Percentiles rank a stretch among this genome's conserved stretches.
Evolutionary conservation across 1,140 invertebrate species (phyloP).

Genomic region (Drosophila erecta): DNA sequence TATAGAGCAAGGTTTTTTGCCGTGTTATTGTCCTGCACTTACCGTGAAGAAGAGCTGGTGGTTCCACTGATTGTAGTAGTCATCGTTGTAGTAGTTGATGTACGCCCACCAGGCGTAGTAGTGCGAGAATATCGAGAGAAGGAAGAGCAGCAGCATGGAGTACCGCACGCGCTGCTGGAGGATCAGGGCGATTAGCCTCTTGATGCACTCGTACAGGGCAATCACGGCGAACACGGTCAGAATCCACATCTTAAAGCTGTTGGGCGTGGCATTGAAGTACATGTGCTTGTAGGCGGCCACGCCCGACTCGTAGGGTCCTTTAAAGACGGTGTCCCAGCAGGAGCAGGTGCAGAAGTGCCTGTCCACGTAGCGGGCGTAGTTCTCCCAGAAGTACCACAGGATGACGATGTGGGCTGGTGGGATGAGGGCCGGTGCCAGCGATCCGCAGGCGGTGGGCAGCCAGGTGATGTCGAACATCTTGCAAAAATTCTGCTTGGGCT

Average conservation of each 20-base stretch:
- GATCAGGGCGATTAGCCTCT: slow-evolving; percentile 87
- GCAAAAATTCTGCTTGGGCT: slow-evolving; percentile 8
- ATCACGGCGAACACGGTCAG: slow-evolving; percentile 89
- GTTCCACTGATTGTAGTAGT: slow-evolving; percentile 91
- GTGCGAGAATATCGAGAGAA: slow-evolving; percentile 90
- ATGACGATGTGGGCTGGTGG: slow-evolving; percentile 88
- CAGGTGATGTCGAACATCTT: slow-evolving; percentile 79
- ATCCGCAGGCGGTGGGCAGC: slow-evolving; percentile 81
- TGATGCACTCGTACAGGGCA: slow-evolving; percentile 89
- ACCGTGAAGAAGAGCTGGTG: slow-evolving; percentile 91
- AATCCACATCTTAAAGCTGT: slow-evolving; percentile 92
- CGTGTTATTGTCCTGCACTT: slow-evolving; percentile 37
- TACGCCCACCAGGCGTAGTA: slow-evolving; percentile 94
- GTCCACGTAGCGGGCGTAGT: slow-evolving; percentile 89
- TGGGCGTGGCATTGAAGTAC: slow-evolving; percentile 92
- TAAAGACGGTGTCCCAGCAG: slow-evolving; percentile 93
- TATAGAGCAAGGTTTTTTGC: not conserved
- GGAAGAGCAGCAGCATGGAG: slow-evolving; percentile 90
- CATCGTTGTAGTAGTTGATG: slow-evolving; percentile 94
- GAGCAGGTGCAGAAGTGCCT: slow-evolving; percentile 90
- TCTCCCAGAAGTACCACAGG: slow-evolving; percentile 89
- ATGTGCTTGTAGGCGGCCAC: slow-evolving; percentile 92
- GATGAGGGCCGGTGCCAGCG: slow-evolving; percentile 82
- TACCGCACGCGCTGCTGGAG: slow-evolving; percentile 86
- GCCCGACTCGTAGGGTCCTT: slow-evolving; percentile 92